phyloP scores from a whole-genome alignment of 1,140 invertebrate species.

The Camponotus floridanus region DNA sequence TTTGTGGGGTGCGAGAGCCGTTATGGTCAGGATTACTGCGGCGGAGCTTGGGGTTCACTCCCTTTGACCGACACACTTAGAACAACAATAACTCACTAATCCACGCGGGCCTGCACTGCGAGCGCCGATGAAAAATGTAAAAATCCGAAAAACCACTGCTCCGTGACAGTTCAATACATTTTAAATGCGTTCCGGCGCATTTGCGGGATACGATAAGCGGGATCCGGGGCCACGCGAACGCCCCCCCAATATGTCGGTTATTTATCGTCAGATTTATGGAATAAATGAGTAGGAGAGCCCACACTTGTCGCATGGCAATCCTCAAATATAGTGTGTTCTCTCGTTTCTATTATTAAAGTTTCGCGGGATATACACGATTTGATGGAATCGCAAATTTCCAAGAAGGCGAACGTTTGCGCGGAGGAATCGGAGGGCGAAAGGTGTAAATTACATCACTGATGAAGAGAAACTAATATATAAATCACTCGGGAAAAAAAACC shows the following conservation, averaged over 20 bases:
- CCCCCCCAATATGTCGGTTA: constrained; percentile 83
- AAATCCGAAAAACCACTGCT: constrained; percentile 83
- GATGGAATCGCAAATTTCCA: constrained; percentile 40
- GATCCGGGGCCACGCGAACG: constrained; percentile 49
- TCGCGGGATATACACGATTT: constrained; percentile 26
- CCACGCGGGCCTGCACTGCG: constrained; percentile 70
- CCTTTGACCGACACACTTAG: constrained; percentile 83
- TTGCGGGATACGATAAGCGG: constrained; percentile 83
- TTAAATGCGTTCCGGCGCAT: constrained; percentile 86
- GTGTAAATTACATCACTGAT: constrained; percentile 27
- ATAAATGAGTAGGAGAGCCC: constrained; percentile 83
- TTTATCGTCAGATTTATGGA: constrained; percentile 87
- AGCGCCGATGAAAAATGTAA: constrained; percentile 85
- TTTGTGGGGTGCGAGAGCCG: constrained; percentile 58
- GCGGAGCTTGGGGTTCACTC: constrained; percentile 61
- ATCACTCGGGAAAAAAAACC: constrained; percentile 8
- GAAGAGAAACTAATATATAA: constrained; percentile 41
- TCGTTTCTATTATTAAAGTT: constrained; percentile 69
- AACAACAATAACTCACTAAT: constrained; percentile 84
- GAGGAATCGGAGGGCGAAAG: not conserved
- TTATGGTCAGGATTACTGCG: constrained; percentile 73
- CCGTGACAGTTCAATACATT: constrained; percentile 87
- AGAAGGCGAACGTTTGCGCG: not conserved
- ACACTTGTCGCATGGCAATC: constrained; percentile 42
- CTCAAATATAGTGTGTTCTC: constrained; percentile 1